Evolutionary conservation across 1,140 invertebrate species (phyloP), one percentile per base, ranked within the genome.

Genomic region (Drosophila prosaltans): DNA sequence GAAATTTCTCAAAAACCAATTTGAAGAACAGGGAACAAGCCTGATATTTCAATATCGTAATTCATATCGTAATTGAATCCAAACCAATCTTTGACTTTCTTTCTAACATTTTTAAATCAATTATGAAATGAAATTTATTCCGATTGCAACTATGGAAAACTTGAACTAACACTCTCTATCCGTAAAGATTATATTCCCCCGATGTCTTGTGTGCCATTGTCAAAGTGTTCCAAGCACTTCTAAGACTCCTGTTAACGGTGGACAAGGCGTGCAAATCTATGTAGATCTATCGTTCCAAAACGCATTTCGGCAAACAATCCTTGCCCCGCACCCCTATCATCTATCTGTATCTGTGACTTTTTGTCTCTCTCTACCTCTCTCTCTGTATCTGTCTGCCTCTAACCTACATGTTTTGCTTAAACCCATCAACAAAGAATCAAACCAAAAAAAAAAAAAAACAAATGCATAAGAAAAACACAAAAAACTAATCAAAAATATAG

Each of bases 401-500:
- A 4, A 51, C 43, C 57, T 58, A 36, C 70, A 21, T 39, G 57
- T 32, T 32, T 32, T 57, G 57, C 57, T 65, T 32, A 3, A 41
- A 59, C 21, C 30, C 55, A 45, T 36, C 43, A 32, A 30, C 45
- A 60, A 69, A 26, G 10, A 48, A 60, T 28, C 41, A 41, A 43
- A 39, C 26, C 26, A n/a, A 51, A 62, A 30, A 41, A 66, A 65
- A 28, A 65, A 65, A 43, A 32, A 32, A 73, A 68, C 70, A 26
- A 58, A 30, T 6, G 8, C 45, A 62, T 32, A 41, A 72, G 41
- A 28, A 65, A 65, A 58, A 43, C 21, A 24, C 58, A 59, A 67
- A 32, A 60, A 77, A 84, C 80, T 83, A 88, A 79, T 32, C 70
- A 78, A 36, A 59, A 40, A 24, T 39, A 59, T 39, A 88, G 83